Evolutionary conservation across 2,888 invertebrate genomes (phyloP).

Genomic region (Drosophila lutescens): DNA sequence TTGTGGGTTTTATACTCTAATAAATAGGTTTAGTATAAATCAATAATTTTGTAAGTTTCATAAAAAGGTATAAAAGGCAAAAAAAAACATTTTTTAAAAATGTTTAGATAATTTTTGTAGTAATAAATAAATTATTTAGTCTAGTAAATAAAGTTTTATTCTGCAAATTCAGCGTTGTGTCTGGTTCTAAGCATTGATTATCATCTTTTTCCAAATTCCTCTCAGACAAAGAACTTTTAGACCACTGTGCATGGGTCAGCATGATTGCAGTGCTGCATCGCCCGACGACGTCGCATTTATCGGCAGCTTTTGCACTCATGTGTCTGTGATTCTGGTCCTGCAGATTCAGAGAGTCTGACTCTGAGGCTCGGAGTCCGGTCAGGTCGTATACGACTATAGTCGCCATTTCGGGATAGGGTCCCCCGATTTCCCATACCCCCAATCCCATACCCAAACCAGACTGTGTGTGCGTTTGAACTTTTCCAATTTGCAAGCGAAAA

Average conservation of each 20-base stretch:
- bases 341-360: conserved; percentile 11
- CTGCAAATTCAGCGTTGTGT: no score
- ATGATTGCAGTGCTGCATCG: conserved; percentile 45
- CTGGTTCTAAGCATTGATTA: no score
- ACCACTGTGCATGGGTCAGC: conserved; percentile 58
- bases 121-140: no score
- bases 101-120: no score
- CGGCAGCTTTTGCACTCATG: conserved; percentile 71
- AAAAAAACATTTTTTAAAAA: no score
- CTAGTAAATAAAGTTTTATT: no score
- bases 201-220: no score
- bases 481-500: conserved; percentile 80
- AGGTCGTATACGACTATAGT: conserved; percentile 21
- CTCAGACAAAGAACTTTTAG: neutral
- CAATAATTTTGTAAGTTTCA: no score
- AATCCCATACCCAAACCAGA: neutral
- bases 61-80: no score
- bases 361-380: conserved; percentile 34
- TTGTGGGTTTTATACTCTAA: no score
- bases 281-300: conserved; percentile 60
- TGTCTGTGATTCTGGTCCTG: conserved; percentile 58
- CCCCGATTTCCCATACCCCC: neutral
- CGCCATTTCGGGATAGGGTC: conserved; percentile 52
- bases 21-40: no score
- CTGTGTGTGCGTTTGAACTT: conserved; percentile 51